Evolutionary conservation across 2,113 vertebrate species (phyloP).

Genomic region (Charadrius vociferus): DNA sequence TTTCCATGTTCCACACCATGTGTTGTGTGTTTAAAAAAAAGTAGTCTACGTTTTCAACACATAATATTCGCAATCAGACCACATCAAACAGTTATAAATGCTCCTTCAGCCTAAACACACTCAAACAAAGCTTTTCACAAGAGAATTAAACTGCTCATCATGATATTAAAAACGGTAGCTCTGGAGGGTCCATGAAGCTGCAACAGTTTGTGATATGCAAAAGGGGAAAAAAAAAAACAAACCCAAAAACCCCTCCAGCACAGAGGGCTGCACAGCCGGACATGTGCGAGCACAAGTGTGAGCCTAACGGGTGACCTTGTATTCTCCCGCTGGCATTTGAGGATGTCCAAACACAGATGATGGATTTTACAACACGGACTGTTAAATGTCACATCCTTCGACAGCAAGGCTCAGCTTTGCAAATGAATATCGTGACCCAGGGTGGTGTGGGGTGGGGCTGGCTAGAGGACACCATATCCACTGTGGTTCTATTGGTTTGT

Average conservation of each 20-base stretch:
- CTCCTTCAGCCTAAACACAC: constrained; percentile 22
- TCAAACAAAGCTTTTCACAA: neutral
- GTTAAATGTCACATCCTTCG: constrained; percentile 36
- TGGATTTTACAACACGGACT: neutral
- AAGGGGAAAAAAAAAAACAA: neutral
- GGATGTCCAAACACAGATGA: constrained; percentile 43
- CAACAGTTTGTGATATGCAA: neutral
- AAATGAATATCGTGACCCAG: neutral
- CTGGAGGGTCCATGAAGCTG: neutral
- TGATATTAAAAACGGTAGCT: neutral
- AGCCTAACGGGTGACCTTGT: neutral
- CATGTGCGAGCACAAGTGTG: neutral
- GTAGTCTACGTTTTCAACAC: neutral
- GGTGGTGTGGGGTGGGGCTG: neutral
- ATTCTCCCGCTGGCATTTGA: neutral
- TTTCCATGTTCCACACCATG: constrained; percentile 5
- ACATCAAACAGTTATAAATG: constrained; percentile 16
- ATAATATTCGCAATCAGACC: constrained; percentile 15
- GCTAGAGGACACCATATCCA: neutral
- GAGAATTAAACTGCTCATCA: constrained; percentile 33
- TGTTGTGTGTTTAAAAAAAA: neutral
- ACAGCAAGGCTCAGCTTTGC: constrained; percentile 4
- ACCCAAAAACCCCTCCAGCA: neutral
- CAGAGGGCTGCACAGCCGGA: neutral
- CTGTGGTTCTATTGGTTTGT: neutral